These are phyloP conservation scores for Melolontha melolontha DNA, from an alignment of 2,888 invertebrate genomes.

Conservation along the genomic window DNA sequence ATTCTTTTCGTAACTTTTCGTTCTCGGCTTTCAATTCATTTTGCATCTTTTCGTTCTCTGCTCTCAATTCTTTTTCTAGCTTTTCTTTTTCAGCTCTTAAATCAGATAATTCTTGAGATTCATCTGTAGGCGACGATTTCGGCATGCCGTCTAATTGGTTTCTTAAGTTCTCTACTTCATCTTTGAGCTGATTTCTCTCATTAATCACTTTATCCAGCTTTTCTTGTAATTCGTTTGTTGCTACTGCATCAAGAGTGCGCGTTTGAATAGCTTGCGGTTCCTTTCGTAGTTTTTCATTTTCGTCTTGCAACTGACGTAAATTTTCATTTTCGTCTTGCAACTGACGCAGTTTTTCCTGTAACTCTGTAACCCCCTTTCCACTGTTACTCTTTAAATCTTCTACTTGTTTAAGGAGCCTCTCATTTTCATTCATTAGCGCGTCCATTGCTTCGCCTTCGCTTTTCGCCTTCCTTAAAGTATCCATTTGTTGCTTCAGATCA, in stretches of 20 bases:
- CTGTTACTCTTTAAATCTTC: conserved; percentile 11
- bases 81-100: conserved; percentile 34
- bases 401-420: conserved; percentile 34
- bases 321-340: conserved; percentile 30
- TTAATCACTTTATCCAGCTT: conserved; percentile 1
- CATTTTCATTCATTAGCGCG: conserved; percentile 41
- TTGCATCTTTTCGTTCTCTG: neutral
- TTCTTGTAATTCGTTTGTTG: conserved; percentile 10
- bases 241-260: neutral
- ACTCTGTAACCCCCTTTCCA: neutral
- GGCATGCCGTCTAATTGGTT: conserved; percentile 17
- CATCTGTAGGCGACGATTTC: neutral
- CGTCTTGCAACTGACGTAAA: conserved; percentile 9
- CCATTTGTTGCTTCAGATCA: conserved; percentile 29
- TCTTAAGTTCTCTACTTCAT: conserved; percentile 21
- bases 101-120: neutral
- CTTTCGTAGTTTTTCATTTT: conserved; percentile 23
- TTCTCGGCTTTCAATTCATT: conserved; percentile 13
- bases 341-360: conserved; percentile 5
- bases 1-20: conserved; percentile 8
- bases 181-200: conserved; percentile 4
- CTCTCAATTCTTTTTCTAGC: conserved; percentile 13
- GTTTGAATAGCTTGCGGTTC: conserved; percentile 16
- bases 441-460: conserved; percentile 30
- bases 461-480: conserved; percentile 16